Evolutionary conservation across 2,113 vertebrate species (phyloP), one percentile per base, ranked within the genome.

Genomic region (Andinoacara biseriatus): DNA sequence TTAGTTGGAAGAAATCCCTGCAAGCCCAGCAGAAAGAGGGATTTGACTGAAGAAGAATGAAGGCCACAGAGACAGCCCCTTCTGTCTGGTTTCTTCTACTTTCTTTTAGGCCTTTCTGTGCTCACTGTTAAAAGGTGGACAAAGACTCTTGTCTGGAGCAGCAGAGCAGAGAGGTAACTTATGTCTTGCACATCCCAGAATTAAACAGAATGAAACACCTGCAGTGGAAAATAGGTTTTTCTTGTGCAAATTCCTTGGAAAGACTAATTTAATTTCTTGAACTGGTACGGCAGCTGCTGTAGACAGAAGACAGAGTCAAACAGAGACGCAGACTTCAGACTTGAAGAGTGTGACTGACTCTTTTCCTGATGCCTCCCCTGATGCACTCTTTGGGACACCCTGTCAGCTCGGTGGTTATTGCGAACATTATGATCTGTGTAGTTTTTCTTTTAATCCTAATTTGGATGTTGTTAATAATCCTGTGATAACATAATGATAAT

Each of bases 71-170:
- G 90, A 93, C 89, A 40, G 52, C 90, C 92, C 87, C 89, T 79
- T 84, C 72, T 82, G 86, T 78, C 88, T 92, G 90, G 77, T 94
- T 95, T 93, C 88, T 91, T 83, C 86, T 58, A 75, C 86, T 91
- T 85, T 78, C 90, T 92, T 90, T 94, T 90, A 90, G 74, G 54
- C 69, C 31, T 87, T 83, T 90, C 87, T 83, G 31, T 84, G 83
- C 84, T 31, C 72, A 56, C 59, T 75, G 87, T 89, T 61, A 82
- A 89, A 93, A 88, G 59, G 58, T 72, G 52, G 76, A 94, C 89
- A 94, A 94, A 91, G 79, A 79, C 24, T 4, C 78, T 22, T 67
- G 90, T 92, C 87, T 79, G 31, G 63, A 78, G 72, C n/a, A 60
- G 84, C 75, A 90, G 88, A 91, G 74, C 78, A 5, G 35, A 58